These are phyloP conservation scores for Geopemphigus sp. DNA, from an alignment of 1,140 invertebrate species.

Conservation along the genomic window DNA sequence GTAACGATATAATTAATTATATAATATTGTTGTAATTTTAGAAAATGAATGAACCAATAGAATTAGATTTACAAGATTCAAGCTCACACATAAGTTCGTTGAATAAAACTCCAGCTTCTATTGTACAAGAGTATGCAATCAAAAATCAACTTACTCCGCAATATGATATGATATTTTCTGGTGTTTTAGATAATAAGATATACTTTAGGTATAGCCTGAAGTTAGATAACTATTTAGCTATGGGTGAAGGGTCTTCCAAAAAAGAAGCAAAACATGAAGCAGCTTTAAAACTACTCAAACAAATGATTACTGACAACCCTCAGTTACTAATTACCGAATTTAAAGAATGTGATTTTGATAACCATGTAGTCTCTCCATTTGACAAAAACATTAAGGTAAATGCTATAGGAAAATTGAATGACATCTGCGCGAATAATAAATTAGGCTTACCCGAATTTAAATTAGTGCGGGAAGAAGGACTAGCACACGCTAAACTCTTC, in stretches of 20 bases:
- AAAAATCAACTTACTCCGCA: slow-evolving; percentile 63
- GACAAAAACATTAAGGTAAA: slow-evolving; percentile 52
- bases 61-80: slow-evolving; percentile 7
- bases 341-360: slow-evolving; percentile 46
- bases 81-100: slow-evolving; percentile 47
- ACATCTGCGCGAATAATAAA: slow-evolving; percentile 65
- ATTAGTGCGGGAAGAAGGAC: slow-evolving; percentile 66
- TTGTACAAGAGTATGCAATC: slow-evolving; percentile 71
- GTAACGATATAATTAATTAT: not conserved
- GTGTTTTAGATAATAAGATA: slow-evolving; percentile 69
- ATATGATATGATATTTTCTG: slow-evolving; percentile 68
- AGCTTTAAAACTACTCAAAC: slow-evolving; percentile 62
- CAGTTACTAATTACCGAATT: slow-evolving; percentile 14
- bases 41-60: slow-evolving; percentile 1
- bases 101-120: slow-evolving; percentile 68
- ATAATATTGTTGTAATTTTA: not conserved
- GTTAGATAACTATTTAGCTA: slow-evolving; percentile 31
- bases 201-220: slow-evolving; percentile 63
- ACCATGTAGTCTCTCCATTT: slow-evolving; percentile 51
- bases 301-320: slow-evolving; percentile 50
- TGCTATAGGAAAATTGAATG: slow-evolving; percentile 53
- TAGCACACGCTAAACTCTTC: slow-evolving; percentile 68
- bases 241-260: slow-evolving; percentile 65
- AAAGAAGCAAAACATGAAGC: slow-evolving; percentile 71
- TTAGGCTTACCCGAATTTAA: slow-evolving; percentile 64